phyloP scores from a whole-genome alignment of 2,113 vertebrate genomes.

The Platysternon megacephalum region DNA sequence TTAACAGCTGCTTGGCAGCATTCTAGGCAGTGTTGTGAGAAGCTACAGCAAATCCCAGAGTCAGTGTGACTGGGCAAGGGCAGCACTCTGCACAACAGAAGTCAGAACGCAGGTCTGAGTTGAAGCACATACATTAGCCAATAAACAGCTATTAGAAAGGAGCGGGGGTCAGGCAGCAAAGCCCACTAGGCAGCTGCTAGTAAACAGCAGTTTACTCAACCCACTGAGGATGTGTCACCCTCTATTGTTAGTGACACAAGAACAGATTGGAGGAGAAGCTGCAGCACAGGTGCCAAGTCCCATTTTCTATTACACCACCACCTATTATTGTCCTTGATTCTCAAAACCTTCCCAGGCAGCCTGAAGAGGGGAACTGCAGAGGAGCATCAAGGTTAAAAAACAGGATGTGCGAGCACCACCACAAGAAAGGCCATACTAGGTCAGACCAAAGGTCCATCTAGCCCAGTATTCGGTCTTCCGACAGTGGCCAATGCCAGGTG shows the following conservation, averaged over 20 bases:
- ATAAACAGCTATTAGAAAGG: background rate
- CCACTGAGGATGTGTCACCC: rapidly evolving
- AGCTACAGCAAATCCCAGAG: background rate
- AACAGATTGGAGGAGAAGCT: rapidly evolving
- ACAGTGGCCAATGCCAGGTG: too few relatives aligned
- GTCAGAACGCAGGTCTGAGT: background rate
- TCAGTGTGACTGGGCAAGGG: background rate
- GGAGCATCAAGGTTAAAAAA: background rate
- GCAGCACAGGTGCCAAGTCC: background rate
- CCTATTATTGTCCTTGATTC: background rate
- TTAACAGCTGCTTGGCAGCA: background rate
- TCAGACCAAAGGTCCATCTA: background rate
- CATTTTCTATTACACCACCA: background rate
- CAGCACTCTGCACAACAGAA: too few relatives aligned
- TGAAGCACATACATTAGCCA: background rate
- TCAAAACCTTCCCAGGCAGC: background rate
- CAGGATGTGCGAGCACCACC: background rate
- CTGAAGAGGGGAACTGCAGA: background rate
- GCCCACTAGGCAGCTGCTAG: rapidly evolving
- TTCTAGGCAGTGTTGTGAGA: rapidly evolving
- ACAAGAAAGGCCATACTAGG: too few relatives aligned
- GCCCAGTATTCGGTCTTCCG: too few relatives aligned
- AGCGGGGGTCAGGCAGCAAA: background rate
- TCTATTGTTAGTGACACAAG: background rate
- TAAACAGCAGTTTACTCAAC: background rate